Conservation (phyloP, 2,797 vertebrate genomes). For the Megaceryle alcyon region DNA sequence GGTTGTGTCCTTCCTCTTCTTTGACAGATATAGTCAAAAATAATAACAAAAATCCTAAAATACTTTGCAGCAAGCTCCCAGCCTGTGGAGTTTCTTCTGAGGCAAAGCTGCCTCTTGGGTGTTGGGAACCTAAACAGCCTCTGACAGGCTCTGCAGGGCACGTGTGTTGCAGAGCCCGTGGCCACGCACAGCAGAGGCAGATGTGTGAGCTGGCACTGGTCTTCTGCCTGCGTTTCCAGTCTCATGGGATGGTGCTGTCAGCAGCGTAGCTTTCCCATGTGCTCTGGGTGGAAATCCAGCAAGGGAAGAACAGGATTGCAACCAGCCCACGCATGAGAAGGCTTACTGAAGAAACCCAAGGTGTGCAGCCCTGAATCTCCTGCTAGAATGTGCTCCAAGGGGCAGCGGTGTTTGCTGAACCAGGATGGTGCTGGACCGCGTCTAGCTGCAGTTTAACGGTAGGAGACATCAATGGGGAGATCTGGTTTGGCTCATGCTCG, state of each 20-base stretch:
- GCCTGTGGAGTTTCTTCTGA: background rate
- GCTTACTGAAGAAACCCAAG: background rate
- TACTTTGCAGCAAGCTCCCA: rapidly evolving
- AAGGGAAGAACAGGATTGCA: rapidly evolving
- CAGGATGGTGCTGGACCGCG: background rate
- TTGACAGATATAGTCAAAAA: background rate
- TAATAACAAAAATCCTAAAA: background rate
- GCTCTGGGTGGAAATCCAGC: background rate
- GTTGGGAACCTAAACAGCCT: background rate
- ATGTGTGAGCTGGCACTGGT: background rate
- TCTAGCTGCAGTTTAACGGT: rapidly evolving
- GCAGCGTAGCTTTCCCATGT: rapidly evolving
- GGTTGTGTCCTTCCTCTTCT: background rate
- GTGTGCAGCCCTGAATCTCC: background rate
- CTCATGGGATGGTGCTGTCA: background rate
- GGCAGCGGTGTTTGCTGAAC: background rate
- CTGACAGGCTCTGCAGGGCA: rapidly evolving
- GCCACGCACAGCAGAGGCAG: background rate
- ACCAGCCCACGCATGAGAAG: background rate
- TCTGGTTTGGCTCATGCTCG: rapidly evolving
- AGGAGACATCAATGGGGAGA: background rate
- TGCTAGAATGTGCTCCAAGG: background rate
- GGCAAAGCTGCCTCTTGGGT: background rate
- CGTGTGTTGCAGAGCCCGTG: rapidly evolving
- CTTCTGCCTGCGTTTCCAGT: background rate